These are phyloP conservation scores for Lymantria monacha DNA, from an alignment of 2,888 invertebrate genomes.

Conservation along the genomic window DNA sequence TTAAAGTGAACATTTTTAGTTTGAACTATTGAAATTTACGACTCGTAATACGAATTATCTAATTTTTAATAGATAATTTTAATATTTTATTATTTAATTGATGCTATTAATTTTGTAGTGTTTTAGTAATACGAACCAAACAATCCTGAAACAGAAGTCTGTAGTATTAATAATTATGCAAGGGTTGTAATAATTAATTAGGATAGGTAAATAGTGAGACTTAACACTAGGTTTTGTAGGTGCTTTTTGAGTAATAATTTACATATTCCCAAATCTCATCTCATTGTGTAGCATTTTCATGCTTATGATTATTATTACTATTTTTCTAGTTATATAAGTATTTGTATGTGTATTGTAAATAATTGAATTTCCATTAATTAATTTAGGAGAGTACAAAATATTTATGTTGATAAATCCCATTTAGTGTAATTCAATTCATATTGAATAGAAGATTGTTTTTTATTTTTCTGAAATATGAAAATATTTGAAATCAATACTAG, in stretches of 20 bases:
- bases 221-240: conserved; percentile 60
- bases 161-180: conserved; percentile 54
- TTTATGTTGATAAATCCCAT: conserved; percentile 60
- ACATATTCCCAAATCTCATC: conserved; percentile 46
- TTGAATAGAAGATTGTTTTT: conserved; percentile 31
- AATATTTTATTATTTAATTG: conserved; percentile 24
- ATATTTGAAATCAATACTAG: conserved; percentile 5
- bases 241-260: conserved; percentile 52
- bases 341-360: conserved; percentile 64
- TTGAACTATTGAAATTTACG: conserved; percentile 16
- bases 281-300: conserved; percentile 43
- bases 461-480: conserved; percentile 9
- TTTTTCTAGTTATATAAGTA: conserved; percentile 38
- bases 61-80: conserved; percentile 10
- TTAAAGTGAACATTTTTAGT: conserved; percentile 3
- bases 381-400: conserved; percentile 79
- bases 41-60: conserved; percentile 27
- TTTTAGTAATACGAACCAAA: conserved; percentile 36
- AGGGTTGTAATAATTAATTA: conserved; percentile 63
- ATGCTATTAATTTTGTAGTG: conserved; percentile 25
- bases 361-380: conserved; percentile 71
- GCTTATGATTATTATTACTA: conserved; percentile 43
- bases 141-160: conserved; percentile 51
- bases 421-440: conserved; percentile 50
- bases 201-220: conserved; percentile 63